Evolutionary conservation across 2,888 invertebrate species (phyloP).

Genomic region (Chromoteleia sp.): DNA sequence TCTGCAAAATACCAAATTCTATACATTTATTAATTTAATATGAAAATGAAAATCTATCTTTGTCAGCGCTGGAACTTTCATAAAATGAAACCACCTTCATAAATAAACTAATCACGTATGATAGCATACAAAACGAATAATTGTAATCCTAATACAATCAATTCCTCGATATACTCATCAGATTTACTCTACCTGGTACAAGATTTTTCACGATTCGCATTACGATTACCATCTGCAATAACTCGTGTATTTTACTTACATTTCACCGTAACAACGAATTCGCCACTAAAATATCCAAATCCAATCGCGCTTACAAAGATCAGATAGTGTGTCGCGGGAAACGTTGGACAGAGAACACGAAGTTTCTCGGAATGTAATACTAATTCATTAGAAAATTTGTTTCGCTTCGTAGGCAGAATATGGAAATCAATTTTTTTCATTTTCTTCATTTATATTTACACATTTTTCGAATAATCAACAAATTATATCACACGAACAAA

Average conservation of each 20-base stretch:
- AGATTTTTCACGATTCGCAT: slow-evolving; percentile 4
- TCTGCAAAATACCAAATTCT: background rate
- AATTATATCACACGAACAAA: background rate
- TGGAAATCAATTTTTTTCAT: too few relatives aligned
- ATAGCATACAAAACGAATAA: slow-evolving; percentile 14
- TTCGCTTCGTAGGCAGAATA: slow-evolving; percentile 25
- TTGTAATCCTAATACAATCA: slow-evolving; percentile 18
- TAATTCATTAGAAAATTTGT: slow-evolving; percentile 33
- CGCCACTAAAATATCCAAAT: slow-evolving; percentile 1
- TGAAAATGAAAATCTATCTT: slow-evolving; percentile 9
- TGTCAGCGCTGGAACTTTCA: background rate
- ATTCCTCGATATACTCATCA: slow-evolving; percentile 23
- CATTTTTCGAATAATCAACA: background rate
- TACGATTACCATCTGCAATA: background rate
- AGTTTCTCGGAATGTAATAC: slow-evolving; percentile 53
- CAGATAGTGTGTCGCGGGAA: background rate
- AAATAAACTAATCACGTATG: slow-evolving; percentile 7
- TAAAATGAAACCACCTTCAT: background rate
- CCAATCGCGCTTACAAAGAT: background rate
- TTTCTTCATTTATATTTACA: slow-evolving; percentile 8
- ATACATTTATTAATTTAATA: background rate
- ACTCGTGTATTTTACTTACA: slow-evolving; percentile 14
- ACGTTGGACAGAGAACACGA: background rate
- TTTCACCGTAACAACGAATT: slow-evolving; percentile 9
- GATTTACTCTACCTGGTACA: slow-evolving; percentile 8